These are phyloP conservation scores for Neolamprologus brichardi DNA, from an alignment of 2,113 vertebrate species.

Conservation along the genomic window DNA sequence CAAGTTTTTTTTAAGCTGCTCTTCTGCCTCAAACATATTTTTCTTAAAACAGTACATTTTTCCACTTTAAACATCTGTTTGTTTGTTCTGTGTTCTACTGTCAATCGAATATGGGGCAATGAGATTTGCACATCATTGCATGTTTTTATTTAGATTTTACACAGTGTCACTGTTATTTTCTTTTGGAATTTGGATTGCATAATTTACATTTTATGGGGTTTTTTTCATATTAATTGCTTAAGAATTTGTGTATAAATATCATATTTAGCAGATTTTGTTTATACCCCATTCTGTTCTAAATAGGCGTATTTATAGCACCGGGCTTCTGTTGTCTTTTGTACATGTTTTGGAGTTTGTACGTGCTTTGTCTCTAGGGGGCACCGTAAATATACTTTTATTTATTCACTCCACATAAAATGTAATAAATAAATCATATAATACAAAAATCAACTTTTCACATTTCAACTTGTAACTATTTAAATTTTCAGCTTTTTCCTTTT, in stretches of 20 bases:
- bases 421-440: neutral
- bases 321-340: neutral
- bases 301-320: neutral
- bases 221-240: neutral
- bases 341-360: neutral
- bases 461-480: neutral
- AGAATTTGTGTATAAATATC: neutral
- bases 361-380: neutral
- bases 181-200: neutral
- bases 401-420: neutral
- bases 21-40: neutral
- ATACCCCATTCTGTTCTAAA: neutral
- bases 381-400: neutral
- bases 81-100: neutral
- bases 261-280: neutral
- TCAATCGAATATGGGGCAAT: neutral
- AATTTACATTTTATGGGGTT: fast-evolving
- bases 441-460: neutral
- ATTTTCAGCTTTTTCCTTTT: neutral
- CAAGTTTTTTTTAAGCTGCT: neutral
- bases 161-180: neutral
- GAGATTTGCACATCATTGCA: neutral
- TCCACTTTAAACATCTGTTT: neutral
- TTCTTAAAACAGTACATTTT: neutral
- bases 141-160: neutral